These are phyloP conservation scores for Halyomorpha halys DNA, from an alignment of 1,140 invertebrate genomes.

Conservation along the genomic window DNA sequence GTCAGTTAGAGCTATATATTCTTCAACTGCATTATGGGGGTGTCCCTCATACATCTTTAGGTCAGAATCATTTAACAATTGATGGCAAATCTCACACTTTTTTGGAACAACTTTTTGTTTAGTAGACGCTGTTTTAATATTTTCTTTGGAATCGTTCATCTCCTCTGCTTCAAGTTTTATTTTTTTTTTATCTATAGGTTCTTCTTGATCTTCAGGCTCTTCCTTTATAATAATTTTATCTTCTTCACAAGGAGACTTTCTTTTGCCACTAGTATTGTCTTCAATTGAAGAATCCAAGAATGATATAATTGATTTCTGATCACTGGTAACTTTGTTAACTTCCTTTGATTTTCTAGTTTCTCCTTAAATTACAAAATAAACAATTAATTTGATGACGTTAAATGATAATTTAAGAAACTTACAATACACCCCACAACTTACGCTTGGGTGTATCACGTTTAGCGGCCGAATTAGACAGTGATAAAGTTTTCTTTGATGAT, in stretches of 20 bases:
- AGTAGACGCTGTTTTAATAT: neutral
- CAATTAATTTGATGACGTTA: too few relatives aligned
- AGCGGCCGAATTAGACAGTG: neutral
- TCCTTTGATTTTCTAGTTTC: too few relatives aligned
- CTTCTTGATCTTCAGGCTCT: constrained; percentile 5
- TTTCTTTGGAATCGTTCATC: neutral
- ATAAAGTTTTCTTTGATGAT: neutral
- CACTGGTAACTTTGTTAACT: too few relatives aligned
- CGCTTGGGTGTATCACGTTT: too few relatives aligned
- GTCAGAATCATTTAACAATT: constrained; percentile 51
- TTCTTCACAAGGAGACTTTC: neutral
- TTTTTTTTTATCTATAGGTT: constrained; percentile 16
- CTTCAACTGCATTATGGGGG: constrained; percentile 60
- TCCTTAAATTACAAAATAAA: too few relatives aligned
- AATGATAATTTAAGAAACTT: too few relatives aligned
- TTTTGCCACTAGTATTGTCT: neutral
- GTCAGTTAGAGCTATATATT: constrained; percentile 66
- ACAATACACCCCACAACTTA: too few relatives aligned
- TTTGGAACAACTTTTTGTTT: constrained; percentile 26
- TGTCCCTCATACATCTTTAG: constrained; percentile 61
- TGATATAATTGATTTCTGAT: too few relatives aligned
- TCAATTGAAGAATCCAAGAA: neutral
- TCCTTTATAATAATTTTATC: neutral
- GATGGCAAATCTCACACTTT: constrained; percentile 46
- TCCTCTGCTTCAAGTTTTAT: constrained; percentile 3